Evolutionary conservation across 2,888 invertebrate species (phyloP).

Genomic region (Crocallis elinguaria): DNA sequence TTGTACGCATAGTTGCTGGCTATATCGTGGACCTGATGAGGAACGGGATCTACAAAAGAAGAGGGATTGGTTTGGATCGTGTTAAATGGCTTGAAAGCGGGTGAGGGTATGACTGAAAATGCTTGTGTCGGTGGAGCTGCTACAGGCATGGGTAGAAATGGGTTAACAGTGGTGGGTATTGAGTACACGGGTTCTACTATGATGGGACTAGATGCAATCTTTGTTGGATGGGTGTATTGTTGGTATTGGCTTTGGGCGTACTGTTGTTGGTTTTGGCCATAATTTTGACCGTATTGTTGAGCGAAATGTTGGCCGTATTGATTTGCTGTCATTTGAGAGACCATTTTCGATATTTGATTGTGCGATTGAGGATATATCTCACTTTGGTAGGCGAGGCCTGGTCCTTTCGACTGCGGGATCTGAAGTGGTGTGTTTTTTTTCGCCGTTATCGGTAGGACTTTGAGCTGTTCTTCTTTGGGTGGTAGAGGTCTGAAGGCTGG

Average conservation of each 20-base stretch:
- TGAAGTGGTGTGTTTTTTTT: conserved; percentile 64
- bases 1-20: conserved; percentile 68
- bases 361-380: conserved; percentile 73
- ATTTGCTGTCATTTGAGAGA: conserved; percentile 75
- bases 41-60: conserved; percentile 81
- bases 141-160: conserved; percentile 78
- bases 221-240: conserved; percentile 41
- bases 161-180: conserved; percentile 84
- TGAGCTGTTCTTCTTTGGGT: conserved; percentile 83
- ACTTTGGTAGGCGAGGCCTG: conserved; percentile 73
- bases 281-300: conserved; percentile 47
- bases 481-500: conserved; percentile 93
- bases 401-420: conserved; percentile 69
- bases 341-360: conserved; percentile 76
- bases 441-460: conserved; percentile 76
- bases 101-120: conserved; percentile 68
- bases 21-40: conserved; percentile 74
- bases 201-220: conserved; percentile 67
- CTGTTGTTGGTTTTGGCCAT: conserved; percentile 43
- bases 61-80: conserved; percentile 62
- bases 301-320: conserved; percentile 54
- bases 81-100: conserved; percentile 68
- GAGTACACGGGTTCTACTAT: conserved; percentile 68
- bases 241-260: conserved; percentile 15
- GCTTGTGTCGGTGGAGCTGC: conserved; percentile 56